Percentiles rank a stretch among this genome's conserved stretches.
phyloP scores from a whole-genome alignment of 2,888 invertebrate genomes.

The Thyatira batis region DNA sequence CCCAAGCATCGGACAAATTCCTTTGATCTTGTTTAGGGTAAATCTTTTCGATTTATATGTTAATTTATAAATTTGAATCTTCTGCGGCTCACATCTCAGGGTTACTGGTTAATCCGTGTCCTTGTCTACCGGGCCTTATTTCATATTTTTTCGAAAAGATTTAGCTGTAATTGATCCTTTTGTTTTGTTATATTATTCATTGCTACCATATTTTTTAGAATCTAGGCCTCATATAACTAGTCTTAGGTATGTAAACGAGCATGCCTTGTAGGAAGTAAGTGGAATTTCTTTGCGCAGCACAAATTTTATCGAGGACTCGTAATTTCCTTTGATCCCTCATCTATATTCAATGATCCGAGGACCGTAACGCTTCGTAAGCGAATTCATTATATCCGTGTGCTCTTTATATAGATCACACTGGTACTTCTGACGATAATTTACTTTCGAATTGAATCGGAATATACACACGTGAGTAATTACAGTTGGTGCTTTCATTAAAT shows the following conservation, averaged over 20 bases:
- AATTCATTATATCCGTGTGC: slow-evolving; percentile 73
- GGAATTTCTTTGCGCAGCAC: slow-evolving; percentile 69
- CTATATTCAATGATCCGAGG: slow-evolving; percentile 79
- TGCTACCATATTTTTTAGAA: neutral
- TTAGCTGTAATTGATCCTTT: slow-evolving; percentile 33
- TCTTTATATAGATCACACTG: slow-evolving; percentile 49
- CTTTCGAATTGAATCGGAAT: slow-evolving; percentile 28
- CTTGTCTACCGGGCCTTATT: slow-evolving; percentile 49
- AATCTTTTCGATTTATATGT: slow-evolving; percentile 81
- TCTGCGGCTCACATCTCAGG: slow-evolving; percentile 57
- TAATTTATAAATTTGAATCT: slow-evolving; percentile 78
- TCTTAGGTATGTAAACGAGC: slow-evolving; percentile 61
- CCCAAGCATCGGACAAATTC: slow-evolving; percentile 72
- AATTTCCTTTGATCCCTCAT: slow-evolving; percentile 80
- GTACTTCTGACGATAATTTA: slow-evolving; percentile 34
- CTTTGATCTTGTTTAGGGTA: slow-evolving; percentile 79
- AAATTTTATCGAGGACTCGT: slow-evolving; percentile 73
- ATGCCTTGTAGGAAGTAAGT: slow-evolving; percentile 47
- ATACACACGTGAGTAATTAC: slow-evolving; percentile 12
- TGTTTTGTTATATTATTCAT: neutral
- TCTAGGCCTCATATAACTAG: slow-evolving; percentile 15
- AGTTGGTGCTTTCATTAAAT: no score
- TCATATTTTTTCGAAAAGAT: slow-evolving; percentile 48
- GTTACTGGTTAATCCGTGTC: slow-evolving; percentile 65
- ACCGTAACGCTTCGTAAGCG: slow-evolving; percentile 74